Base-by-base conservation (phyloP, 2,113 vertebrate species). In the Pachyramphus minor region DNA sequence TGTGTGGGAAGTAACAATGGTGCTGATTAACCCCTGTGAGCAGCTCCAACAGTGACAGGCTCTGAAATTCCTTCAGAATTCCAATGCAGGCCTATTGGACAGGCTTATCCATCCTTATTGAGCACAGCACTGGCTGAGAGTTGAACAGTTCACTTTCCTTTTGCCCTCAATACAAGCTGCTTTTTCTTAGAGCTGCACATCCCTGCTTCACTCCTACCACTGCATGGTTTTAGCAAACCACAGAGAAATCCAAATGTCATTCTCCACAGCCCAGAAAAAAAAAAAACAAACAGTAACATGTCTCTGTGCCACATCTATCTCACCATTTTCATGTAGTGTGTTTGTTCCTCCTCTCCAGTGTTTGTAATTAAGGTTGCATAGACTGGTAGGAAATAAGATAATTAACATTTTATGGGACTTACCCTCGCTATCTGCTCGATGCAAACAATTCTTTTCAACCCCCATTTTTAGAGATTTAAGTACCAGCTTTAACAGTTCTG, bases 251-350 rank as follows among this genome's bases (percentile, higher is more conserved):
- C 0, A 2, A 82, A 68, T 14, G 23, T 27, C 39, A 10, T 1
- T 41, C 33, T 7, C 45, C 39, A 9, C 0, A 58, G 67, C 23
- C 80, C 22, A 3, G 56, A 60, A 33, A 52, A 67, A 76, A 64
- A 3, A n/a, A n/a, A n/a, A n/a, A n/a, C n/a, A n/a, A n/a, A n/a
- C 49, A 49, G 7, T 0, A 33, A 17, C 45, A 5, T 1, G 14
- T 19, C 53, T 39, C 22, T 33, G 71, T 6, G 47, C 78, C 87
- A 58, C 87, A 50, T 41, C 63, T 8, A 60, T 52, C 73, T 76
- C 42, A 12, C 11, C 24, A 20, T 11, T 25, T 52, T 44, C 55
- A 33, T 5, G 35, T 7, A 25, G 16, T 11, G 31, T 11, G 6
- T 53, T 62, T 49, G 22, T 45, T 84, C 39, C 28, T 58, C 19